Base-by-base conservation (phyloP, 2,888 invertebrate species). In the Drosophila affinis region DNA sequence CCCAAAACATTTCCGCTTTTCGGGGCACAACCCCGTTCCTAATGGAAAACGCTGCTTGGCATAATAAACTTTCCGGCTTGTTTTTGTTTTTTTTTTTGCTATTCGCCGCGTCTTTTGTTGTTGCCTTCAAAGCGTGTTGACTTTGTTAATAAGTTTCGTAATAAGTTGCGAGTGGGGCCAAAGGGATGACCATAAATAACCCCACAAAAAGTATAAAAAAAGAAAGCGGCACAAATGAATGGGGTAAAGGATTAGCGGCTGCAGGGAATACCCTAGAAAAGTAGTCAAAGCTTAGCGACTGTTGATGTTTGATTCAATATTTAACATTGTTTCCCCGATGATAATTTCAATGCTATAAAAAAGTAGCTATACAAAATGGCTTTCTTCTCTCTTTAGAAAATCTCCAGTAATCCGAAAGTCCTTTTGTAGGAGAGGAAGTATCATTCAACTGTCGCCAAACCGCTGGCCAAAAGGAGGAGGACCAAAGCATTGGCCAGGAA, bases 101-200 rank as follows among this genome's bases (percentile, higher is more conserved):
- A 21, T 58, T 45, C 39, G 3, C 9, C 12, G 9, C n/a, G 44
- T 29, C 39, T 54, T 74, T 72, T 74, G 63, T 71, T 61, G 53
- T 60, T 64, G 53, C 34, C 49, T 32, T 46, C 61, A 70, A 73
- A 74, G 73, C 73, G 80, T 87, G 85, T 87, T 81, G 89, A 88
- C 87, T 87, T 87, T 88, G 87, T 87, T 86, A 81, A 88, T 88
- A 86, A 88, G 85, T 81, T 87, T 75, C 69, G 74, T 88, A 84
- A 87, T 88, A 88, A 85, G 82, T 85, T 87, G 71, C 62, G 59
- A 24, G 51, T 12, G 21, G 3, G 51, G 48, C 62, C 51, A 75
- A 39, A 77, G 59, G 71, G 58, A 80, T 68, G 70, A 53, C 54
- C 53, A 87, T 81, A 81, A 81, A 84, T 78, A 82, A 72, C 62